Base-by-base conservation (phyloP, 30 jellyfish, hydroid and myxozoan genomes). In the Aurelia aurita complex sp. Pacific region DNA sequence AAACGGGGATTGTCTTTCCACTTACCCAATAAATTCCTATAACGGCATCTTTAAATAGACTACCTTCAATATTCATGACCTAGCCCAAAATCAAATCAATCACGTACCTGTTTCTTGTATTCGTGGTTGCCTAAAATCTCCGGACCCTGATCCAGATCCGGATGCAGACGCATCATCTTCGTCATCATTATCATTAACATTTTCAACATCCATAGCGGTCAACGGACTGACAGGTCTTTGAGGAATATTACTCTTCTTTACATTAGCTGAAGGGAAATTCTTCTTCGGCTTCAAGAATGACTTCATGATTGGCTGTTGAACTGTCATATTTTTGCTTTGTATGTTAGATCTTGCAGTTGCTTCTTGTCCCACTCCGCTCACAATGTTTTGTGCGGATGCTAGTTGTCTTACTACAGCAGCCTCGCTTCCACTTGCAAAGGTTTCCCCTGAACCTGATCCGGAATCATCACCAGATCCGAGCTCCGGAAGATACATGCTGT, bases 381-480 rank as follows among this genome's bases (percentile, higher is more conserved):
- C 92, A 10, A 83, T 83, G 55, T 71, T 70, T 53, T 83, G 92
- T 12, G 92, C 92, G 11, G 92, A 70, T 5, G 92, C 92, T 3
- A 83, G 85, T 72, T 83, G 92, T 79, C 85, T 70, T 4, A 83
- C 92, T n/a, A 83, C 85, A 6, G 92, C 85, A 69, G 92, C 88
- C 68, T 85, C 94, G 72, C 94, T 74, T 64, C 83, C 83, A 42
- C 88, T 76, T 32, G 88, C 76, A 16, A 64, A 53, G n/a, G 85
- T 54, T 43, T 89, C 97, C 29, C 97, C 98, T 64, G 91, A 77
- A 16, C 97, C 95, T 1, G 97, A 89, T 4, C 97, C 97, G 35
- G 97, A 90, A 23, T 88, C 95, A 36, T 79, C 65, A 7, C 90
- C 97, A 10, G 96, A 86, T 29, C 87, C 96, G 38, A 70, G 86